Evolutionary conservation across 2,113 vertebrate species (phyloP).

Genomic region (Mixornis gularis): DNA sequence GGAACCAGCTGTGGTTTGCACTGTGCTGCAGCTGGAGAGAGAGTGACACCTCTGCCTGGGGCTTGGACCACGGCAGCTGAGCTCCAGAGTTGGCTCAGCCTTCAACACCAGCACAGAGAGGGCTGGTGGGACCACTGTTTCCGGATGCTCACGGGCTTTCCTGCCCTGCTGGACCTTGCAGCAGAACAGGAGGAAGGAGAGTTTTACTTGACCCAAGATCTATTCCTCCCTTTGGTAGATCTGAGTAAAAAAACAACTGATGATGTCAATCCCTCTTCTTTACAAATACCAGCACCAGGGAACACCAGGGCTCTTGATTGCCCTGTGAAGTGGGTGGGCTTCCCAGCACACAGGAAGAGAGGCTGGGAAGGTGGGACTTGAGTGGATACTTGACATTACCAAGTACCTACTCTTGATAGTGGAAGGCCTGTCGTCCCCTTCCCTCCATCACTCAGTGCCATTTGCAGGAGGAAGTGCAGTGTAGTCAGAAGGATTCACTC

Average conservation of each 20-base stretch:
- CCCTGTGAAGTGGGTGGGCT: background rate
- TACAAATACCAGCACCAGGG: background rate
- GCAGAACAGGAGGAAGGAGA: background rate
- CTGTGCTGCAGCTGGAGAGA: accelerated
- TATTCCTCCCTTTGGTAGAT: background rate
- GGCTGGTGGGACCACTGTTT: background rate
- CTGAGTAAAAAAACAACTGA: background rate
- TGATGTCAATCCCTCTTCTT: background rate
- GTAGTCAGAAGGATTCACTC: background rate
- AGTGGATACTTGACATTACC: background rate
- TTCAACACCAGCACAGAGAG: background rate
- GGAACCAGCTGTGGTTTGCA: background rate
- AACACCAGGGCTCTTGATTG: background rate
- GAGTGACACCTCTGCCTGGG: background rate
- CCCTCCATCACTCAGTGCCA: background rate
- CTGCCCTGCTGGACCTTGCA: background rate
- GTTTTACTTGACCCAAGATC: background rate
- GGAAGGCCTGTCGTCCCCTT: background rate
- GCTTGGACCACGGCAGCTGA: background rate
- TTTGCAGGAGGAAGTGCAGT: background rate
- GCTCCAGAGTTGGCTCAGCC: background rate
- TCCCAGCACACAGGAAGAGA: background rate
- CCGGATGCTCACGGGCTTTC: accelerated
- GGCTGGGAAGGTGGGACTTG: background rate
- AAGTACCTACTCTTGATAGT: background rate